phyloP scores from a whole-genome alignment of 2,113 vertebrate genomes.

The Blennius ocellaris region DNA sequence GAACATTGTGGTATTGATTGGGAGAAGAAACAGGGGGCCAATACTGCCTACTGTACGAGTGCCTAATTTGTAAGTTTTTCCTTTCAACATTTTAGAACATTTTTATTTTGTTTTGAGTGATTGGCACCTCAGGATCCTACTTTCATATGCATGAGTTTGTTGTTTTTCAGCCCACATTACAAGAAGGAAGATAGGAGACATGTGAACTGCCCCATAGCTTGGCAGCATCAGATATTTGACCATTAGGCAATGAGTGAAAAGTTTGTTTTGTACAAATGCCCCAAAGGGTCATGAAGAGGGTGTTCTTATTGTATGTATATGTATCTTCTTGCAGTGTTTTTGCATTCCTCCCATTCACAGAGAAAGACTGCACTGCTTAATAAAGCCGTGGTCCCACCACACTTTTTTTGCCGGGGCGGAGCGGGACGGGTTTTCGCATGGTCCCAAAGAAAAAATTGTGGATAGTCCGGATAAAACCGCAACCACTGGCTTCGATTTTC shows the following conservation, averaged over 20 bases:
- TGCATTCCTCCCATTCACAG: not conserved
- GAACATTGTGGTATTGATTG: not conserved
- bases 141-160: not conserved
- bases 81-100: not conserved
- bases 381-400: too few relatives aligned
- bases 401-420: too few relatives aligned
- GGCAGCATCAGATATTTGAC: not conserved
- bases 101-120: not conserved
- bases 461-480: too few relatives aligned
- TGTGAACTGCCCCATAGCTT: not conserved
- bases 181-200: not conserved
- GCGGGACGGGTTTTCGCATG: too few relatives aligned
- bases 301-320: not conserved
- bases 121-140: not conserved
- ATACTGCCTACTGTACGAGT: constrained; percentile 51
- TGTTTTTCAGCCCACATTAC: not conserved
- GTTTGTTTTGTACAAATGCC: not conserved
- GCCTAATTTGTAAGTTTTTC: constrained; percentile 42
- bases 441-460: too few relatives aligned
- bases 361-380: too few relatives aligned
- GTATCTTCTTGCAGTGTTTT: not conserved
- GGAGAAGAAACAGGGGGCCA: constrained; percentile 11
- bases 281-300: not conserved
- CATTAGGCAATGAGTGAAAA: not conserved
- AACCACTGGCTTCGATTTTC: too few relatives aligned